Conservation (phyloP, 2,797 vertebrate species). For the Schizothorax lantsangensis region DNA sequence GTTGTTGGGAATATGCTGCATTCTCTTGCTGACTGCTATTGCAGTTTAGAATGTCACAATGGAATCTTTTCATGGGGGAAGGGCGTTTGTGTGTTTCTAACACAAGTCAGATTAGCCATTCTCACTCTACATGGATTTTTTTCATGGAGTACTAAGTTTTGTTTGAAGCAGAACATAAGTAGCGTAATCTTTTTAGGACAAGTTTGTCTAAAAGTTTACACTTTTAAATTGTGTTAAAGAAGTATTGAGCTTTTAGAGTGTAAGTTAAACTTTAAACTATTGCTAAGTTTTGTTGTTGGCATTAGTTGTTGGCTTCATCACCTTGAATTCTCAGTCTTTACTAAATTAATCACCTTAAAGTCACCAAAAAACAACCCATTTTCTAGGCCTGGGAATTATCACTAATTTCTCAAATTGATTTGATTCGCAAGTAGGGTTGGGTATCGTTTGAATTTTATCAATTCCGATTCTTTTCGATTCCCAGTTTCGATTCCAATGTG, state of each 20-base stretch:
- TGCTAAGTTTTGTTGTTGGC: not conserved
- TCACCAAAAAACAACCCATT: not conserved
- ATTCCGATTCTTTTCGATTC: no score
- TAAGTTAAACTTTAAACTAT: not conserved
- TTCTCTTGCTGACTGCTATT: slow-evolving; percentile 46
- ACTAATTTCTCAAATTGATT: not conserved
- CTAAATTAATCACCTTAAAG: not conserved
- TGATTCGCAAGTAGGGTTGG: not conserved
- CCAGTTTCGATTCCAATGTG: no score
- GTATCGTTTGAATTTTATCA: no score
- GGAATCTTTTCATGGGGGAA: slow-evolving; percentile 58
- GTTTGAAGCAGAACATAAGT: slow-evolving; percentile 17
- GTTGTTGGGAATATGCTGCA: slow-evolving; percentile 65
- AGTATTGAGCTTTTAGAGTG: not conserved
- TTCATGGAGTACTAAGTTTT: slow-evolving; percentile 8
- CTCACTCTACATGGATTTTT: slow-evolving; percentile 48
- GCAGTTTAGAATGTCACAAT: slow-evolving; percentile 63
- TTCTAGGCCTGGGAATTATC: not conserved
- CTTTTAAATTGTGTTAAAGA: not conserved
- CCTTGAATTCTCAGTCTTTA: slow-evolving; percentile 1
- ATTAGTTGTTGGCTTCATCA: not conserved
- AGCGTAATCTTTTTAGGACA: not conserved
- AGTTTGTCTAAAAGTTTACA: not conserved
- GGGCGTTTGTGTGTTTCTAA: slow-evolving; percentile 40
- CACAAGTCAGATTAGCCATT: slow-evolving; percentile 51